These are phyloP conservation scores for Acomys russatus DNA, from an alignment of 2,797 vertebrate species.

Conservation along the genomic window DNA sequence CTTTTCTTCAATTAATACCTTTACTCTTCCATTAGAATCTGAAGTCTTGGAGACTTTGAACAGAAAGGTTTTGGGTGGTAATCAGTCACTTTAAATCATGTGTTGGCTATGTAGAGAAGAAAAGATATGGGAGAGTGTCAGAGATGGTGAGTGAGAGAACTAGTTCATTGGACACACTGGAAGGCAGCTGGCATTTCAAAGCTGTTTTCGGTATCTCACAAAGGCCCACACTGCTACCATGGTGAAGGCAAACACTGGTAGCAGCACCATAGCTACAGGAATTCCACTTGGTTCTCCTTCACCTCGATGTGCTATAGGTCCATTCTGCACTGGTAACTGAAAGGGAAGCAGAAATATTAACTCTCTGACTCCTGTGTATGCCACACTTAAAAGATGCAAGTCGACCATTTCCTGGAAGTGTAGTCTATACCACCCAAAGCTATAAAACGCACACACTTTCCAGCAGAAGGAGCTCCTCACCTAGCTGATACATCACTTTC, in stretches of 20 bases:
- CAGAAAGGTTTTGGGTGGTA: constrained; percentile 76
- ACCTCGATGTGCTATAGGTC: constrained; percentile 85
- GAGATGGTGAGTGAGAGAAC: constrained; percentile 64
- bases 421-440: background rate
- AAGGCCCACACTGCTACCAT: constrained; percentile 85
- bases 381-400: constrained; percentile 1
- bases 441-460: background rate
- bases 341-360: constrained; percentile 76
- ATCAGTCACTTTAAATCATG: constrained; percentile 86
- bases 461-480: background rate
- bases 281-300: constrained; percentile 88
- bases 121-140: constrained; percentile 54
- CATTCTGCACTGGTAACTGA: constrained; percentile 89
- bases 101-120: constrained; percentile 77
- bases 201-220: constrained; percentile 88
- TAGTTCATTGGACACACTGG: constrained; percentile 72
- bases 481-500: background rate
- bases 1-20: constrained; percentile 75
- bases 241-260: constrained; percentile 87
- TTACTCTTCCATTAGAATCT: constrained; percentile 63
- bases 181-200: constrained; percentile 82
- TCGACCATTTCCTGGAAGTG: background rate
- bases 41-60: constrained; percentile 72
- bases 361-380: background rate
- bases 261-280: constrained; percentile 87